These are phyloP conservation scores for Drosophila cognata DNA, from an alignment of 2,888 invertebrate species.

Conservation along the genomic window DNA sequence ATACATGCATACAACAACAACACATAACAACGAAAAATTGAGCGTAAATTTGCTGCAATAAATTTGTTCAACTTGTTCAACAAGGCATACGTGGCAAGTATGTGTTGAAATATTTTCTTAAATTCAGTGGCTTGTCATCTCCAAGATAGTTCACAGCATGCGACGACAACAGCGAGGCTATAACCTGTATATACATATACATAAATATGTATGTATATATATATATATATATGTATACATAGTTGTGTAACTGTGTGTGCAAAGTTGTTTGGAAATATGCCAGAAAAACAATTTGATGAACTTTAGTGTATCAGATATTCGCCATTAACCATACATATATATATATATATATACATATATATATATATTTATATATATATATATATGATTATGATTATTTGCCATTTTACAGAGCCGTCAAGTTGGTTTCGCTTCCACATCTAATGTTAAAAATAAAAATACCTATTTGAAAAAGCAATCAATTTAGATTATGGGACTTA, in stretches of 20 bases:
- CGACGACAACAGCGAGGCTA: not conserved
- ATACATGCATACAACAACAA: not conserved
- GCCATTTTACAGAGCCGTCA: not conserved
- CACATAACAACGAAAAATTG: conserved; percentile 6
- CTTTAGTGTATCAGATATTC: too few species aligned
- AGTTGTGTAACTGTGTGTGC: conserved; percentile 1
- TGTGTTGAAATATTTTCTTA: conserved; percentile 23
- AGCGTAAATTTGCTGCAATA: conserved; percentile 26
- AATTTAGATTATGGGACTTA: conserved; percentile 23
- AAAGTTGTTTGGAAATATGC: not conserved
- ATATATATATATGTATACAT: not conserved
- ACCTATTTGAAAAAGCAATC: conserved; percentile 10
- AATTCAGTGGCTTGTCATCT: conserved; percentile 10
- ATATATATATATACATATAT: not conserved
- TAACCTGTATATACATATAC: conserved; percentile 2
- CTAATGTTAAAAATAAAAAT: not conserved
- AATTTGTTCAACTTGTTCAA: conserved; percentile 10
- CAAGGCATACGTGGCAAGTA: conserved; percentile 19
- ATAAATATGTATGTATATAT: not conserved
- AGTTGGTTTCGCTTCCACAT: not conserved
- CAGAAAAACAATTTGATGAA: not conserved
- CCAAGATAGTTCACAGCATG: conserved; percentile 9
- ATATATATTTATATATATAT: not conserved
- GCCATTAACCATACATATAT: not conserved
- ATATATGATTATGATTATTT: not conserved